A percentile compares a stretch with the other conserved stretches of the same genome.
Conservation (phyloP, 2,888 invertebrate genomes). For the Hemaris fuciformis region DNA sequence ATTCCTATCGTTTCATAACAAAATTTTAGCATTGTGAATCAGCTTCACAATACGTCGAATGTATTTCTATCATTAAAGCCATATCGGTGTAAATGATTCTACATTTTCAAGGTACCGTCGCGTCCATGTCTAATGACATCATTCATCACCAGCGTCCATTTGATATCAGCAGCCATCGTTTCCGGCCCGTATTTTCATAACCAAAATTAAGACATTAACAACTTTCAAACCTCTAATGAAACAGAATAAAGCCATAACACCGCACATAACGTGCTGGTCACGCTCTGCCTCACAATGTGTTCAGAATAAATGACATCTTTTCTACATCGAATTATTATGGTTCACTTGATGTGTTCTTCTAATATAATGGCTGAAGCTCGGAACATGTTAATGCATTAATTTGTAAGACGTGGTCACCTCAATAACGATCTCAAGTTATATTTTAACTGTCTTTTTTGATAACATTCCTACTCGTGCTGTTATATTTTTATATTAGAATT, state of each 20-base stretch:
- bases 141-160: conserved; percentile 39
- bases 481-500: too few species aligned
- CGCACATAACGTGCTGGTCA: conserved; percentile 64
- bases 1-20: too few species aligned
- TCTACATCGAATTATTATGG: conserved; percentile 41
- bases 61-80: not conserved
- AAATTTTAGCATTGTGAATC: too few species aligned
- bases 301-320: conserved; percentile 54
- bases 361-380: conserved; percentile 25
- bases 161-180: conserved; percentile 37
- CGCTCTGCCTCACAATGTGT: conserved; percentile 52
- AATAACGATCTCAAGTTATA: not conserved
- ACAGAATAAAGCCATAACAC: conserved; percentile 65
- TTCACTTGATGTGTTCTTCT: conserved; percentile 37
- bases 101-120: too few species aligned
- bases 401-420: conserved; percentile 24
- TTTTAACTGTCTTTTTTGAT: too few species aligned
- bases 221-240: conserved; percentile 53
- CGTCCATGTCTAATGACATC: conserved; percentile 44
- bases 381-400: conserved; percentile 61
- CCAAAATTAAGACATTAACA: conserved; percentile 77
- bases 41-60: not conserved
- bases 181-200: conserved; percentile 62
- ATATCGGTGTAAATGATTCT: not conserved
- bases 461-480: too few species aligned